Evolutionary conservation across 2,888 invertebrate species (phyloP), one percentile per base, ranked within the genome.

Genomic region (Stenodera caucasica): DNA sequence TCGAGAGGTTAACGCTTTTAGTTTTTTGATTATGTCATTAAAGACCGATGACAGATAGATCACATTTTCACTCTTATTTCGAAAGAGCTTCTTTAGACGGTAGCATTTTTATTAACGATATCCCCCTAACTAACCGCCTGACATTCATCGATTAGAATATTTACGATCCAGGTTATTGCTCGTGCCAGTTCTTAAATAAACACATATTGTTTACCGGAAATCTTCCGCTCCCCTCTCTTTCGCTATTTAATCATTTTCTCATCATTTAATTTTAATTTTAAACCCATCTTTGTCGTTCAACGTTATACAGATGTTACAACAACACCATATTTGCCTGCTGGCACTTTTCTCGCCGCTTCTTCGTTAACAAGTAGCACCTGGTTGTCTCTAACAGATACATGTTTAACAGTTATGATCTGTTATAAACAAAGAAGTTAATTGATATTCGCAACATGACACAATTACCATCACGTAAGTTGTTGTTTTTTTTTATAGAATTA

Each of bases 11-110:
- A 75, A 74, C 70, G 71, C 72, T 69, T 71, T 68, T 70, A 66
- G 67, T 74, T 72, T 76, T 21, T 40, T 35, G 76, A 76, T 76
- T 76, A 76, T 76, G 75, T 74, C 75, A 75, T 76, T 76, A 75
- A 72, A 66, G 58, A 67, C 23, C 65, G 76, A 76, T 76, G 71
- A 71, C 71, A 75, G 76, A 76, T 76, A 76, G 75, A 75, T 75
- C 76, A 76, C 76, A 76, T 73, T 75, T 75, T 75, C 74, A 72
- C 75, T 74, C 71, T 73, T 72, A 73, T 71, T 74, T 70, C 67
- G 60, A 65, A 69, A 66, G 68, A 64, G n/a, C n/a, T n/a, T n/a
- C 68, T 67, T 65, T 64, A 61, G 12, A 67, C 64, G 59, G 62
- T 66, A 67, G 67, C 69, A 69, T 68, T 73, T 45, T 73, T 72